These are phyloP conservation scores for Sebastes miniatus DNA, from an alignment of 2,797 vertebrate genomes.

Conservation along the genomic window DNA sequence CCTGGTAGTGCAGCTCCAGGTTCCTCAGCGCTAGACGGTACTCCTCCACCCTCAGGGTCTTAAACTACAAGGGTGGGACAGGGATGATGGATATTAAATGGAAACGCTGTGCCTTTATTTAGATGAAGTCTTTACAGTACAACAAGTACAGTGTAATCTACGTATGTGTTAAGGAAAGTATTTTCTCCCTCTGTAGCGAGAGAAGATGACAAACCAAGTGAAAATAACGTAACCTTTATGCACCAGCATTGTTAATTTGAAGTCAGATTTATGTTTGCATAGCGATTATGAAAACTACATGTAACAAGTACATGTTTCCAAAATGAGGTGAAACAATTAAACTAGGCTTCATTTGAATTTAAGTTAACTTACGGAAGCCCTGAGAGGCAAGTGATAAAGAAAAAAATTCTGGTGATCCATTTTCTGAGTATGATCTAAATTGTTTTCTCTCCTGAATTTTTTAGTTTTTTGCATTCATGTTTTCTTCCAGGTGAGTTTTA, in stretches of 20 bases:
- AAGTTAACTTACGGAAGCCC: neutral
- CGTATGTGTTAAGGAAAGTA: neutral
- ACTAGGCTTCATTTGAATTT: neutral
- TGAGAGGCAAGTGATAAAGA: neutral
- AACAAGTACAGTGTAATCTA: neutral
- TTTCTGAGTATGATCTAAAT: too few relatives aligned
- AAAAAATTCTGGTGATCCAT: too few relatives aligned
- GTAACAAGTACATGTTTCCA: neutral
- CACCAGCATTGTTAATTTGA: neutral
- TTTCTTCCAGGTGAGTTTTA: neutral
- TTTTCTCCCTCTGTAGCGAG: neutral
- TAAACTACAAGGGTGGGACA: constrained; percentile 79
- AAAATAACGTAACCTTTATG: neutral
- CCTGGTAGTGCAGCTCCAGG: constrained; percentile 92
- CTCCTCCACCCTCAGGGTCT: constrained; percentile 88
- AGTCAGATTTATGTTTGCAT: neutral
- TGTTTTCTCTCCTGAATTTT: too few relatives aligned
- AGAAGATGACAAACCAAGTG: neutral
- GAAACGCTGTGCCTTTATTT: neutral
- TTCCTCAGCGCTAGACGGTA: constrained; percentile 86
- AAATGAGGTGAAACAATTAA: neutral
- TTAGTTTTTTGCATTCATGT: neutral
- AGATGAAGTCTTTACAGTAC: neutral
- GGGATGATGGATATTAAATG: neutral
- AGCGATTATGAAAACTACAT: neutral